phyloP scores from a whole-genome alignment of 1,140 invertebrate species.

The Orius insidiosus region DNA sequence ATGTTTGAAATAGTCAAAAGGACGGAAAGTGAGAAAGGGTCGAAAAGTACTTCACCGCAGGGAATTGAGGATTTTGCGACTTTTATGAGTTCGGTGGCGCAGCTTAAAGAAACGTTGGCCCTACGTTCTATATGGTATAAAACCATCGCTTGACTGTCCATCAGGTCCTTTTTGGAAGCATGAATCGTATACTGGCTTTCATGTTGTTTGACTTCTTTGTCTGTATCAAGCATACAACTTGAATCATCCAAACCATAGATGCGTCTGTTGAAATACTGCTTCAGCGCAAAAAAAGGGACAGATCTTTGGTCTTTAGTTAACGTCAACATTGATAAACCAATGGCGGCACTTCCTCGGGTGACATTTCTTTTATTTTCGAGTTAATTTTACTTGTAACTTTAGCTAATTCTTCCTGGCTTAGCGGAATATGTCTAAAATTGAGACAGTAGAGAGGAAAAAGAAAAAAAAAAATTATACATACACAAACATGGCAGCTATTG shows the following conservation, averaged over 20 bases:
- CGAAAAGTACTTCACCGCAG: conserved; percentile 31
- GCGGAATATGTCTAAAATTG: conserved; percentile 25
- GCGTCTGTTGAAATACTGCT: conserved; percentile 26
- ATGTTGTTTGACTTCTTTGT: not conserved
- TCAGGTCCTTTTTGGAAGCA: conserved; percentile 14
- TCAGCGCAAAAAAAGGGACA: conserved; percentile 24
- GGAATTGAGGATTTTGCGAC: conserved; percentile 30
- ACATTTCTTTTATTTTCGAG: conserved; percentile 21
- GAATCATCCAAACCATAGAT: conserved; percentile 21
- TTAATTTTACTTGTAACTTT: conserved; percentile 27
- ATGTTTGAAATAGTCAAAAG: conserved; percentile 30
- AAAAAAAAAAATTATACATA: conserved; percentile 19
- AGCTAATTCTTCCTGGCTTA: conserved; percentile 26
- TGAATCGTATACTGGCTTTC: conserved; percentile 5
- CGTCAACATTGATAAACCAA: conserved; percentile 29
- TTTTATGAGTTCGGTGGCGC: conserved; percentile 32
- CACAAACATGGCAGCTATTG: conserved; percentile 32
- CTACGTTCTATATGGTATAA: conserved; percentile 35
- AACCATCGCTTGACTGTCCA: conserved; percentile 31
- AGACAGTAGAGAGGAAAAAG: not conserved
- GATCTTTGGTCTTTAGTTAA: conserved; percentile 25
- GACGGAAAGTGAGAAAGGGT: conserved; percentile 35
- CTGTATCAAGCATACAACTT: conserved; percentile 4
- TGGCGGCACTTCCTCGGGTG: conserved; percentile 29
- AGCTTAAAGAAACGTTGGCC: conserved; percentile 28